These are phyloP conservation scores for Enteromius paludinosus DNA, from an alignment of 2,797 vertebrate genomes.

Conservation along the genomic window DNA sequence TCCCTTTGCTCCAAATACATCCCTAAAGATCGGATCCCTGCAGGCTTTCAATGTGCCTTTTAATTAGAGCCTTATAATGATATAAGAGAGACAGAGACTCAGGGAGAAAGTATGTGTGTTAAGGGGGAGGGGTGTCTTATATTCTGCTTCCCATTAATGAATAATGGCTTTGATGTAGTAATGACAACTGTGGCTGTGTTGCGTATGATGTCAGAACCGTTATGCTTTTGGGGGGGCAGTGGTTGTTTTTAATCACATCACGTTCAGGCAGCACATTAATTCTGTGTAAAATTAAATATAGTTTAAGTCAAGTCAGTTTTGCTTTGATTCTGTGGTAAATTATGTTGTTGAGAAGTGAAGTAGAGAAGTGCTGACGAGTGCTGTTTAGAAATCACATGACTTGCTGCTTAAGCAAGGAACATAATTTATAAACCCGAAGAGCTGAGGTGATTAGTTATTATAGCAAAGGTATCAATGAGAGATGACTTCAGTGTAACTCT, in stretches of 20 bases:
- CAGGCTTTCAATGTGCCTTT: slow-evolving; percentile 55
- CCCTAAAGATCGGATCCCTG: slow-evolving; percentile 51
- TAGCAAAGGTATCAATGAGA: neutral
- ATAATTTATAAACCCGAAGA: neutral
- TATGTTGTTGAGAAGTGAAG: neutral
- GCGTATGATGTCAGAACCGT: neutral
- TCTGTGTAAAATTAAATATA: neutral
- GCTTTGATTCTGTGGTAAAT: neutral
- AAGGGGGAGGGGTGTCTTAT: slow-evolving; percentile 21
- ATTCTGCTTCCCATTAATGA: slow-evolving; percentile 36
- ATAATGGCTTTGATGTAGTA: slow-evolving; percentile 21
- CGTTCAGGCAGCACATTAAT: neutral
- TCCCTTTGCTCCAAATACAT: slow-evolving; percentile 45
- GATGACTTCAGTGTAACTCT: neutral
- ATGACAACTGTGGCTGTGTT: slow-evolving; percentile 18
- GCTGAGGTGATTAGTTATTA: neutral
- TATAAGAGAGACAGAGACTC: slow-evolving; percentile 28
- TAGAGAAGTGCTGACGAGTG: slow-evolving; percentile 12
- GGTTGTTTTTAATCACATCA: slow-evolving; percentile 1
- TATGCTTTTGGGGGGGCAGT: neutral
- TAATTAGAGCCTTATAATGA: slow-evolving; percentile 60
- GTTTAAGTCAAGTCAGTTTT: neutral
- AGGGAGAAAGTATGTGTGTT: slow-evolving; percentile 22
- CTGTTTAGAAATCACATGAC: neutral
- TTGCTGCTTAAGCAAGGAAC: neutral